Conservation (phyloP, 2,888 invertebrate species). For the Spodoptera littoralis region DNA sequence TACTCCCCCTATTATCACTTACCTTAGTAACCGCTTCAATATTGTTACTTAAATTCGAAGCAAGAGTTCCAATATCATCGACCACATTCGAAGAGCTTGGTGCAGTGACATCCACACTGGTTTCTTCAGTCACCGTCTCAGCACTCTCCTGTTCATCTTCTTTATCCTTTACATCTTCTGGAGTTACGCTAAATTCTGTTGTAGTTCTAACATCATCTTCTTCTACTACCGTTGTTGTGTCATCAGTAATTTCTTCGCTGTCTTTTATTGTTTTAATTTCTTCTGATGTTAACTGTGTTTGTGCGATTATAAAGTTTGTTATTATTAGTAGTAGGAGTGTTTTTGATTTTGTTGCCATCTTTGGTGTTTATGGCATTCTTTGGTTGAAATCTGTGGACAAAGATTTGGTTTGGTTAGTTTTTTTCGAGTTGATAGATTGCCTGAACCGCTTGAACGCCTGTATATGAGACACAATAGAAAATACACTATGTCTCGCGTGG, state of each 20-base stretch:
- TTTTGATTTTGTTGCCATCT: conserved; percentile 50
- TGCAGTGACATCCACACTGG: conserved; percentile 40
- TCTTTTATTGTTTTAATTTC: conserved; percentile 40
- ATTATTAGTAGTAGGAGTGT: conserved; percentile 37
- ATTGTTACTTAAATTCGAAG: conserved; percentile 49
- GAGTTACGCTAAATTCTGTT: conserved; percentile 23
- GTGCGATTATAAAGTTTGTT: conserved; percentile 33
- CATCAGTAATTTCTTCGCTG: conserved; percentile 36
- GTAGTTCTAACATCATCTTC: conserved; percentile 48
- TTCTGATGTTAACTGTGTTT: conserved; percentile 34
- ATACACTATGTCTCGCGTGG: no score
- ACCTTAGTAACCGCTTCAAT: conserved; percentile 55
- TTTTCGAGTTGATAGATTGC: no score
- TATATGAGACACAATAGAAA: no score
- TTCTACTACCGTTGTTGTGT: conserved; percentile 27
- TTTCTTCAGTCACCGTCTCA: conserved; percentile 47
- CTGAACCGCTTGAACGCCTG: no score
- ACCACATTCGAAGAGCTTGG: conserved; percentile 66
- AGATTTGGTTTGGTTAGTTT: conserved; percentile 2
- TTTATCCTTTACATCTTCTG: conserved; percentile 7
- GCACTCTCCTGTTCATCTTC: conserved; percentile 26
- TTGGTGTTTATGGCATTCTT: conserved; percentile 49
- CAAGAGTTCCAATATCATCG: conserved; percentile 45
- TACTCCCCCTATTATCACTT: no score
- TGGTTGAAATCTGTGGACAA: conserved; percentile 48